Percentiles rank a stretch among this genome's conserved stretches.
Conservation (phyloP, 1,140 invertebrate species). For the Drosophila burlai region DNA sequence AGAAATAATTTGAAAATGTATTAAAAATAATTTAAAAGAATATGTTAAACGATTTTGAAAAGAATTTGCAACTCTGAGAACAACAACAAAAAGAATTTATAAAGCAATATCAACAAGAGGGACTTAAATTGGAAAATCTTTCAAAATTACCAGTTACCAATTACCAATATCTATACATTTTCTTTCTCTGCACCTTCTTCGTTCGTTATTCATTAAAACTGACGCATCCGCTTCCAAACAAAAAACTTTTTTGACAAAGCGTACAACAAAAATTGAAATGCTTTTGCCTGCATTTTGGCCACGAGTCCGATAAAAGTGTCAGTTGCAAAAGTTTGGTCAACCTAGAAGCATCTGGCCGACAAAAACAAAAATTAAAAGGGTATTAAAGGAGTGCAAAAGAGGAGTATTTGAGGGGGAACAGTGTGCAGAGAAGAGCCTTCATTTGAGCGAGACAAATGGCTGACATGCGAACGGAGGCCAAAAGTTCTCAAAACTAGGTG, state of each 20-base stretch:
- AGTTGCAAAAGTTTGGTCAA: slow-evolving; percentile 59
- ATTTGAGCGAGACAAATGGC: slow-evolving; percentile 26
- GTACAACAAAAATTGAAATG: slow-evolving; percentile 22
- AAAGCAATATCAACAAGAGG: neutral
- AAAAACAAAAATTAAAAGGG: slow-evolving; percentile 41
- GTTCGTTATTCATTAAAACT: slow-evolving; percentile 60
- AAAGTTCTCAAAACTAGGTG: slow-evolving; percentile 27
- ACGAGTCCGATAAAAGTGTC: slow-evolving; percentile 70
- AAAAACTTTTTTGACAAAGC: slow-evolving; percentile 51
- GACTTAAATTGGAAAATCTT: neutral
- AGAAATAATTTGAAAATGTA: neutral
- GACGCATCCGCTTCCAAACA: slow-evolving; percentile 47
- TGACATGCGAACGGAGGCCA: neutral
- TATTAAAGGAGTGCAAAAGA: neutral
- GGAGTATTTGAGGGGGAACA: neutral
- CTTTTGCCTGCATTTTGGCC: slow-evolving; percentile 61
- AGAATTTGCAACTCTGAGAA: neutral
- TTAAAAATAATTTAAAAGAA: neutral
- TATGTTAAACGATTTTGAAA: neutral
- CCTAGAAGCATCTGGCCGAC: slow-evolving; percentile 35
- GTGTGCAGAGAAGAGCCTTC: slow-evolving; percentile 10
- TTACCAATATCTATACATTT: neutral
- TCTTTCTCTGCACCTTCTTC: slow-evolving; percentile 19
- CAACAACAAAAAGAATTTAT: too few relatives aligned
- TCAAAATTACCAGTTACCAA: rapidly evolving